Evolutionary conservation across 2,797 vertebrate species (phyloP), one percentile per base, ranked within the genome.

Genomic region (Tragopan temminckii): DNA sequence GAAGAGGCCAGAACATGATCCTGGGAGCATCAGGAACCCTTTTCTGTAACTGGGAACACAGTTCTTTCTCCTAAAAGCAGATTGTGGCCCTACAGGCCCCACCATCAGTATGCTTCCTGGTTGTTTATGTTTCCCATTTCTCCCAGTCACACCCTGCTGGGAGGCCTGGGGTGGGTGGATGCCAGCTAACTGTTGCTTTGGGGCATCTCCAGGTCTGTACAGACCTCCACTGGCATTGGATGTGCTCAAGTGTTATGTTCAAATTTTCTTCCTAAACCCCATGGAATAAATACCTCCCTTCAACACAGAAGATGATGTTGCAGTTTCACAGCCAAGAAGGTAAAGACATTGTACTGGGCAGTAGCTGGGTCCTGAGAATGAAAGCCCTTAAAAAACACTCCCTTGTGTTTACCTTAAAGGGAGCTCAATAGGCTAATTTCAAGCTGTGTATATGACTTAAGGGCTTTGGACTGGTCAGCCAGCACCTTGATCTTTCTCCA

Each of bases 401-500:
- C 5, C 10, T 16, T 53, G 10, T 38, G 9, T 62, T 93, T 72
- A 33, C 16, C 21, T 69, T 43, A n/a, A 62, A 84, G 21, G 67
- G 7, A 76, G 2, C 5, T 66, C 27, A 69, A 4, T 3, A 33
- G 27, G 21, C 14, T 8, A 46, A 80, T 45, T 42, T 61, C 36
- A 24, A 63, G 31, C 3, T 48, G 43, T 75, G 35, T 13, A 20
- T 42, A 35, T 78, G 8, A 7, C 11, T 13, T 63, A 3, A 50
- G 38, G 25, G 4, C 17, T 89, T 84, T 63, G 24, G 7, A 8
- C 17, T n/a, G 29, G n/a, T 69, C 35, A 79, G 16, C 11, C 12
- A 3, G 21, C 16, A 72, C 9, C 7, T 35, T 0, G 0, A 0
- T 50, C 53, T 53, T 75, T 43, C n/a, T 88, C 36, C 15, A 18